Evolutionary conservation across 2,888 invertebrate species (phyloP).

Genomic region (Rugalucina vietnamica): DNA sequence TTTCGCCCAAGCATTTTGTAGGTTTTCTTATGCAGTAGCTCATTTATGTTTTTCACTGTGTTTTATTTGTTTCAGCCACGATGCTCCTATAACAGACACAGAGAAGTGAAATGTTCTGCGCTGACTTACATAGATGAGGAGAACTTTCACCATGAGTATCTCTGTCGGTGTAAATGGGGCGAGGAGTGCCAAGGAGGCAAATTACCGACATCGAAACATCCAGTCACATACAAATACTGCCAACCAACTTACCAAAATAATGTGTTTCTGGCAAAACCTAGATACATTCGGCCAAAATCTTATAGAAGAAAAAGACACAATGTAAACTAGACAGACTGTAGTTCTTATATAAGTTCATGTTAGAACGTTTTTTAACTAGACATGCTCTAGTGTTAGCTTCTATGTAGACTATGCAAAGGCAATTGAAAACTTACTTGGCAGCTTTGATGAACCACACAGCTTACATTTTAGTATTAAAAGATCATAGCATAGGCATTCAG

Average conservation of each 20-base stretch:
- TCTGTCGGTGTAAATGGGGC: conserved; percentile 45
- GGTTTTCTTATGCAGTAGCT: no score
- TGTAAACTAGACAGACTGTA: no score
- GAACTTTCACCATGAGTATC: conserved; percentile 37
- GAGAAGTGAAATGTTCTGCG: conserved; percentile 24
- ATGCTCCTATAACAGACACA: conserved; percentile 36
- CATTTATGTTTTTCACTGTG: not conserved
- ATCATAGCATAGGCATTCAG: no score
- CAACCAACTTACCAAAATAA: not conserved
- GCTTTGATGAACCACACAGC: no score
- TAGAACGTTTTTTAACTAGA: no score
- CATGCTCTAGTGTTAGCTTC: no score
- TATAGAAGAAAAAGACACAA: no score
- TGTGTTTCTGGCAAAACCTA: not conserved
- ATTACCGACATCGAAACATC: conserved; percentile 15
- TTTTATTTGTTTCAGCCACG: conserved; percentile 39
- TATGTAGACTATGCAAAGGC: no score
- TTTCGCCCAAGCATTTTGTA: no score
- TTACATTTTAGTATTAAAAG: no score
- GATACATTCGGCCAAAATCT: not conserved
- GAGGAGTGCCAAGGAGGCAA: conserved; percentile 39
- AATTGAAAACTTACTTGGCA: no score
- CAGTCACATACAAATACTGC: conserved; percentile 26
- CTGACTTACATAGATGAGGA: conserved; percentile 35
- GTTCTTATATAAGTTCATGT: no score